Percentiles rank a stretch among this genome's conserved stretches.
These are phyloP conservation scores for Hydrocynus forskahlii DNA, from an alignment of 2,797 vertebrate species.

Conservation along the genomic window DNA sequence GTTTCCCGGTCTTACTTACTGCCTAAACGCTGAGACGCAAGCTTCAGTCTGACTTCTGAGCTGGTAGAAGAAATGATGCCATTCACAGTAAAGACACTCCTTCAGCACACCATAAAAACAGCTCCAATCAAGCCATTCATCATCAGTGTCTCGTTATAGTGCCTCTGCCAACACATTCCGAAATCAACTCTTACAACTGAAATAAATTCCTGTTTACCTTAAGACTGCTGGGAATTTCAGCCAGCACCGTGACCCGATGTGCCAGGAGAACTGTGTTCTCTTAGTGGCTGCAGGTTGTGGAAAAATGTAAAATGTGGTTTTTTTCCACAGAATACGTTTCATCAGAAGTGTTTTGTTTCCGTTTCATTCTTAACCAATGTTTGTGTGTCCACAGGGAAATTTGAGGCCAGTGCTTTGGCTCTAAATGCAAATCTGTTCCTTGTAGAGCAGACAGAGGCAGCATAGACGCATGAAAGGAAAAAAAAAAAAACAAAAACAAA, in stretches of 20 bases:
- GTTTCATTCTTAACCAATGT: not conserved
- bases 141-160: not conserved
- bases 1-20: slow-evolving; percentile 23
- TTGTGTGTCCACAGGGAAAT: slow-evolving; percentile 35
- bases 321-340: not conserved
- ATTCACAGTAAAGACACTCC: slow-evolving; percentile 38
- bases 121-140: not conserved
- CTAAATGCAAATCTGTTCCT: slow-evolving; percentile 43
- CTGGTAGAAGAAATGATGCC: not conserved
- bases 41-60: slow-evolving; percentile 42
- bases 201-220: not conserved
- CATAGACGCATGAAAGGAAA: not conserved
- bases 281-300: slow-evolving; percentile 2
- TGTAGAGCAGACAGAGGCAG: not conserved
- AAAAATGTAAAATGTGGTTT: not conserved
- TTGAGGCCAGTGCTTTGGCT: slow-evolving; percentile 20
- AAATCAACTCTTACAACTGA: not conserved
- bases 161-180: not conserved
- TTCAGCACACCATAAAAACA: slow-evolving; percentile 25
- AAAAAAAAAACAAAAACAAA: too few relatives aligned
- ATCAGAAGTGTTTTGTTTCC: not conserved
- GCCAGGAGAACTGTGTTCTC: not conserved
- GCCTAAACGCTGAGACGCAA: slow-evolving; percentile 27
- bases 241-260: not conserved
- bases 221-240: not conserved